Conservation (phyloP, 1,140 invertebrate genomes). For the Atta colombica region DNA sequence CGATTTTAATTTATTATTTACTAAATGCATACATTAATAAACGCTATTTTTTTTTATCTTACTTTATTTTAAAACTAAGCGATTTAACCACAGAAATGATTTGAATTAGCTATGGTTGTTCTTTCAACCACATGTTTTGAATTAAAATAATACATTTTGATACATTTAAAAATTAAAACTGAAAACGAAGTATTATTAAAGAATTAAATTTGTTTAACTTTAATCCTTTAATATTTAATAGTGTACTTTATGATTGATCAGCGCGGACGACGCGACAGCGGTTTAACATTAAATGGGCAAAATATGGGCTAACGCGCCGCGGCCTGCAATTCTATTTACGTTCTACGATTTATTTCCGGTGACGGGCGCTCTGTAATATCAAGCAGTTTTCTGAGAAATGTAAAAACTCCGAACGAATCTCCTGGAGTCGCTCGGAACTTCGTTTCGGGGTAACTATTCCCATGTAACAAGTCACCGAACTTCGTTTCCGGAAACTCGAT, state of each 20-base stretch:
- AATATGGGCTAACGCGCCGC: background rate
- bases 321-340: background rate
- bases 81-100: no score
- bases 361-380: conserved; percentile 18
- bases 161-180: no score
- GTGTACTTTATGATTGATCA: background rate
- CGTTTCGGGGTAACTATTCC: conserved; percentile 27
- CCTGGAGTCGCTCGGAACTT: conserved; percentile 42
- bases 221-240: no score
- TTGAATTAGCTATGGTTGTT: no score
- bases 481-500: conserved; percentile 56
- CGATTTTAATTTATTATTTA: no score
- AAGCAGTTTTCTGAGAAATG: conserved; percentile 43
- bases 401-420: conserved; percentile 54
- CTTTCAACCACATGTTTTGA: no score
- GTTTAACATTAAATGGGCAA: background rate
- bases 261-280: background rate
- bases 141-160: no score
- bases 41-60: no score
- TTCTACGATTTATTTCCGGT: conserved; percentile 28
- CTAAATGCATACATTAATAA: no score
- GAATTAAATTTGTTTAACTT: no score
- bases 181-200: no score
- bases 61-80: no score
- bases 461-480: conserved; percentile 57